A percentile compares a stretch with the other conserved stretches of the same genome.
These are phyloP conservation scores for Dinoponera quadriceps DNA, from an alignment of 1,140 invertebrate species.

Conservation along the genomic window DNA sequence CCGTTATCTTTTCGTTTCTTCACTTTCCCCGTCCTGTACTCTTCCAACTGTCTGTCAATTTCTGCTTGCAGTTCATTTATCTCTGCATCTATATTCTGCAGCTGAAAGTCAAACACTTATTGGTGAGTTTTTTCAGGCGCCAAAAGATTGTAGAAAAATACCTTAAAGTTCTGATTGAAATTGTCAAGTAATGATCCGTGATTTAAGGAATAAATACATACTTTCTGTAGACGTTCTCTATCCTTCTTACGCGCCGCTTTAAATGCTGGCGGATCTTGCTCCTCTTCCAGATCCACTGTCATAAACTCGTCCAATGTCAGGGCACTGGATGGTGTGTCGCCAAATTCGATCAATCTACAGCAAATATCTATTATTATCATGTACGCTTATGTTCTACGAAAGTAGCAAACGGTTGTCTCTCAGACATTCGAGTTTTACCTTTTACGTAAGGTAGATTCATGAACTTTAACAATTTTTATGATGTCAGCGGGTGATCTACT, in stretches of 20 bases:
- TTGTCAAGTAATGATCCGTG: neutral
- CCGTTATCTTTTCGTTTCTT: constrained; percentile 82
- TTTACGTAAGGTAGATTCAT: constrained; percentile 96
- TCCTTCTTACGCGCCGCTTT: constrained; percentile 95
- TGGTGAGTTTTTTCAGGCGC: neutral
- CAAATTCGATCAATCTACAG: constrained; percentile 95
- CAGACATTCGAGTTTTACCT: constrained; percentile 85
- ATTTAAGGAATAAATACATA: constrained; percentile 76
- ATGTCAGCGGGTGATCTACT: constrained; percentile 95
- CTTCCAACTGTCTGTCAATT: constrained; percentile 91
- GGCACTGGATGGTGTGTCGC: constrained; percentile 93
- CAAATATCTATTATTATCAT: constrained; percentile 41
- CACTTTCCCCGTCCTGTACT: constrained; percentile 84
- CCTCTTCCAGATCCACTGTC: constrained; percentile 97
- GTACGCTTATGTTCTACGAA: neutral
- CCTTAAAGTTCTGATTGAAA: neutral
- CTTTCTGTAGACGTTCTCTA: constrained; percentile 91
- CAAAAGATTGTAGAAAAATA: constrained; percentile 8
- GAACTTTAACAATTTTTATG: constrained; percentile 98
- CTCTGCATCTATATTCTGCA: constrained; percentile 85
- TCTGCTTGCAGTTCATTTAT: constrained; percentile 90
- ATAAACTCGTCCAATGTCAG: constrained; percentile 98
- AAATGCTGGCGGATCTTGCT: constrained; percentile 98
- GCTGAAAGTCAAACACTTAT: constrained; percentile 62
- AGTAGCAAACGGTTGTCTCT: neutral